Evolutionary conservation across 2,113 vertebrate species (phyloP).

Genomic region (Mustela lutreola): DNA sequence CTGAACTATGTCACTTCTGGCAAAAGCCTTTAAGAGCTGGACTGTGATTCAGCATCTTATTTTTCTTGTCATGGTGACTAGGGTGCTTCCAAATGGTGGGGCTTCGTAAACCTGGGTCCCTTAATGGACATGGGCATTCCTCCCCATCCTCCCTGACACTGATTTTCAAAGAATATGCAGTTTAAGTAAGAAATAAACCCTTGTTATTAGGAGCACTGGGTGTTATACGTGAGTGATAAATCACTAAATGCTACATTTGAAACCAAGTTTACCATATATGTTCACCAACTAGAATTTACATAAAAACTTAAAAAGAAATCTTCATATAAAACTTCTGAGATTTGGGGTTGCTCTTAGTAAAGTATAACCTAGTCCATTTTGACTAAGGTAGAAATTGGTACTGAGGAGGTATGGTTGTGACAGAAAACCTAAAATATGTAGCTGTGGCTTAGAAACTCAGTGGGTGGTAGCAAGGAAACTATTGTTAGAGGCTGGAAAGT

Average conservation of each 20-base stretch:
- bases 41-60: background rate
- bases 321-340: background rate
- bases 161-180: background rate
- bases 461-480: background rate
- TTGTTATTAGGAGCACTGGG: background rate
- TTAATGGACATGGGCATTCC: background rate
- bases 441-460: background rate
- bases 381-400: background rate
- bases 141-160: background rate
- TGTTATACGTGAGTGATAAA: background rate
- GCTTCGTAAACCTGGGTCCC: background rate
- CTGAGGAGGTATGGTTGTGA: background rate
- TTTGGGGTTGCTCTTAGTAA: slow-evolving; percentile 19
- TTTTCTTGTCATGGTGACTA: slow-evolving; percentile 4
- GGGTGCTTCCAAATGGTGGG: background rate
- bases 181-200: slow-evolving; percentile 23
- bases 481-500: background rate
- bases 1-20: background rate
- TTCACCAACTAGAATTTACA: background rate
- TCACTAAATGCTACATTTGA: background rate
- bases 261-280: background rate
- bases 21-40: slow-evolving; percentile 8
- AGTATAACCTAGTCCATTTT: background rate
- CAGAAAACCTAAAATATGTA: slow-evolving; percentile 39
- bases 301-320: background rate